A percentile compares a stretch with the other conserved stretches of the same genome.
These are phyloP conservation scores for Sarcophaga bullata DNA, from an alignment of 1,140 invertebrate genomes.

Conservation along the genomic window DNA sequence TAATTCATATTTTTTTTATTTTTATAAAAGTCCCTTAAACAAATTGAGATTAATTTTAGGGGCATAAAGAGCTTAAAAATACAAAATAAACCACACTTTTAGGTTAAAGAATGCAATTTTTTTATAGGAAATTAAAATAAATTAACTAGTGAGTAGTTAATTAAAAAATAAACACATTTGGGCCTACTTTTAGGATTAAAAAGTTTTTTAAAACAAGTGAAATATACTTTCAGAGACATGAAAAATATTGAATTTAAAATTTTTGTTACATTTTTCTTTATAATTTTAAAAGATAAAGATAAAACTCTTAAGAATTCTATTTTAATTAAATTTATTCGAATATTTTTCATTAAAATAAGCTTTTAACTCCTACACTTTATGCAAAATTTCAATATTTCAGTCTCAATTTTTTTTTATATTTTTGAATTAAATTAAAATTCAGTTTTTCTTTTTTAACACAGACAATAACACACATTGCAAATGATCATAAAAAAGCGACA, in stretches of 20 bases:
- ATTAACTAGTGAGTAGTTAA: no score
- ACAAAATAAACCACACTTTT: not conserved
- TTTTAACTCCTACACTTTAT: not conserved
- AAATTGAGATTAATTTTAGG: not conserved
- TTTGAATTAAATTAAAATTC: slow-evolving; percentile 28
- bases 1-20: not conserved
- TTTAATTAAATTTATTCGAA: no score
- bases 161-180: no score
- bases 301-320: no score
- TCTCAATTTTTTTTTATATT: not conserved
- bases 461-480: not conserved
- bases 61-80: not conserved
- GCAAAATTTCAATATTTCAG: not conserved
- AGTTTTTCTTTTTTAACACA: not conserved
- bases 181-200: no score
- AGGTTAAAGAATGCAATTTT: no score
- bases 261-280: no score
- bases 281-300: no score
- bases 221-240: no score
- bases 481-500: not conserved
- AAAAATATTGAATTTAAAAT: no score
- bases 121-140: no score
- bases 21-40: not conserved
- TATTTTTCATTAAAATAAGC: not conserved
- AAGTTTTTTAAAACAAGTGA: no score